Conservation (phyloP, 2,113 vertebrate species). For the Corvus moneduloides region DNA sequence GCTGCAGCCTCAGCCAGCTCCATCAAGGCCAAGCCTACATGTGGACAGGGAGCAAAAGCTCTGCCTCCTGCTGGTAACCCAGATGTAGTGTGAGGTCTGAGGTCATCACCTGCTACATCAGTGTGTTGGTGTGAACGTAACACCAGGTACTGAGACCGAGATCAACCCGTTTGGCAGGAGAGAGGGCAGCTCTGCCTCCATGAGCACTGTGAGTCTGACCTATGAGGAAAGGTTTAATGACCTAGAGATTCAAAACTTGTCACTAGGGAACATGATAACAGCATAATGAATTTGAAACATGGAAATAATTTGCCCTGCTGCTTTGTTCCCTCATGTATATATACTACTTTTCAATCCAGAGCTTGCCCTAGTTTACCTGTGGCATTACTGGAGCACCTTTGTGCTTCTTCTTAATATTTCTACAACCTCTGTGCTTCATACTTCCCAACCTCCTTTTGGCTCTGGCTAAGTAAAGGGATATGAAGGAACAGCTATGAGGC, state of each 20-base stretch:
- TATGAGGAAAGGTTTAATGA: not conserved
- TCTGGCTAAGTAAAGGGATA: not conserved
- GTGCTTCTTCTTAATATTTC: not conserved
- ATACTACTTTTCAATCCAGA: not conserved
- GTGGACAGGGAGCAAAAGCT: not conserved
- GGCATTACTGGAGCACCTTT: not conserved
- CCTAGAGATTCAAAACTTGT: not conserved
- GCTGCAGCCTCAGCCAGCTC: not conserved
- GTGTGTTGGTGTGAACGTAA: rapidly evolving
- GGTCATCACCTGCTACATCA: not conserved
- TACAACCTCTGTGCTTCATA: not conserved
- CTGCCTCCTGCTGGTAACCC: not conserved
- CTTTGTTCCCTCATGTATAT: not conserved
- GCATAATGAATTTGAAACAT: not conserved
- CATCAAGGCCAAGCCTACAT: not conserved
- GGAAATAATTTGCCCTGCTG: not conserved
- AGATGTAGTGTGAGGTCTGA: rapidly evolving
- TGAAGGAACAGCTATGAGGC: not conserved
- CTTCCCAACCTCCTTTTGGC: not conserved
- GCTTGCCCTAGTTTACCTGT: not conserved
- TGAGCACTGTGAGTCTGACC: not conserved
- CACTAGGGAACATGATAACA: rapidly evolving
- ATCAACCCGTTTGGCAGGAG: rapidly evolving
- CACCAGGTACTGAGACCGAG: rapidly evolving
- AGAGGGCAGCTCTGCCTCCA: not conserved